phyloP scores from a whole-genome alignment of 2,113 vertebrate species.

The Phylloscopus whistleri region DNA sequence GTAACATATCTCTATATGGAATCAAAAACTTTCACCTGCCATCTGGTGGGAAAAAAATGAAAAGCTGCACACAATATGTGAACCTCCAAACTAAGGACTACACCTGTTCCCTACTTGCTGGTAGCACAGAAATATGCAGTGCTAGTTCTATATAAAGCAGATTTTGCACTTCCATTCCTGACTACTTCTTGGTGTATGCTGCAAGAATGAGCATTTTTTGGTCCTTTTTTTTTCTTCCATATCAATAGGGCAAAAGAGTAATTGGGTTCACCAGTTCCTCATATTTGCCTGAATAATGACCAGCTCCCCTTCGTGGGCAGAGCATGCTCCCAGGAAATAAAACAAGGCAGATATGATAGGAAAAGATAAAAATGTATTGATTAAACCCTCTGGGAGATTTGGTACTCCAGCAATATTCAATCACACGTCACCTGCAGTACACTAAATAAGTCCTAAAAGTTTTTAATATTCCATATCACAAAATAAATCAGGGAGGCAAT shows the following conservation, averaged over 20 bases:
- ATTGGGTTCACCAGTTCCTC: background rate
- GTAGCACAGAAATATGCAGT: background rate
- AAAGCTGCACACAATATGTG: background rate
- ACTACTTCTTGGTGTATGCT: background rate
- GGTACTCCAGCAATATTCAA: background rate
- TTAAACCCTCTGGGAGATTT: background rate
- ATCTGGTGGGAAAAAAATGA: constrained; percentile 38
- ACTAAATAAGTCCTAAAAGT: background rate
- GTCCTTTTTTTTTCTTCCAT: background rate
- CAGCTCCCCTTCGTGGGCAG: background rate
- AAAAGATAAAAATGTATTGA: constrained; percentile 23
- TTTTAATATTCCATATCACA: background rate
- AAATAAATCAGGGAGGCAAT: background rate
- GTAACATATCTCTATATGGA: background rate
- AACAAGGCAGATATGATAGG: background rate
- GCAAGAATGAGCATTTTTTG: background rate
- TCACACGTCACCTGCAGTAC: background rate
- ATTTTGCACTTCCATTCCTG: background rate
- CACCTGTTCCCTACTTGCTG: background rate
- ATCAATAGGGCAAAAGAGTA: background rate
- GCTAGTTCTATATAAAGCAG: background rate
- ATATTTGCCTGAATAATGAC: background rate
- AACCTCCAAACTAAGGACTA: background rate
- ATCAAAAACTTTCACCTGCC: constrained; percentile 50
- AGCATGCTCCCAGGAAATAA: background rate